These are phyloP conservation scores for Oncopeltus fasciatus DNA, from an alignment of 1,140 invertebrate species.

Conservation along the genomic window DNA sequence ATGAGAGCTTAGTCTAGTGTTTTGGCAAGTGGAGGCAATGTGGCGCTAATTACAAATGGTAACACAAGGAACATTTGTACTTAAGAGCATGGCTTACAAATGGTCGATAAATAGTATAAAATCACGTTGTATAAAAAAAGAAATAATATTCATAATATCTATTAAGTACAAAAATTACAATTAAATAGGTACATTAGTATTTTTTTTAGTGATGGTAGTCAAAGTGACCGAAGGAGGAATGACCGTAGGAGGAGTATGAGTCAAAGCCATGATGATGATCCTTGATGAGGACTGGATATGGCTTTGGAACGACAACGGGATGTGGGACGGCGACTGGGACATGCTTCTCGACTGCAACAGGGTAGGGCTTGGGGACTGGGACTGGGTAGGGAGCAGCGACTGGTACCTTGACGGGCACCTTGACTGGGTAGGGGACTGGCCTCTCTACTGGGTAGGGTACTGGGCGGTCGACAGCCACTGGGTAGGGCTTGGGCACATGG, in stretches of 20 bases:
- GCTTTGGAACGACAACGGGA: constrained; percentile 37
- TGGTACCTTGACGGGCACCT: constrained; percentile 39
- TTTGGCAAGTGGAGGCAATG: not conserved
- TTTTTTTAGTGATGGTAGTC: constrained; percentile 3
- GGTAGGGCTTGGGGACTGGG: constrained; percentile 31
- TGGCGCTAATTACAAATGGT: not conserved
- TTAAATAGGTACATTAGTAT: not conserved
- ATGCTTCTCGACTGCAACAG: constrained; percentile 40
- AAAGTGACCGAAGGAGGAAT: not conserved
- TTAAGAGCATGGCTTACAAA: not conserved
- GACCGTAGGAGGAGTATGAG: not conserved
- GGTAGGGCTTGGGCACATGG: constrained; percentile 32
- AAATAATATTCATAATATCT: not conserved
- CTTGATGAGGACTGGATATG: constrained; percentile 46
- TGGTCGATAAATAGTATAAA: not conserved
- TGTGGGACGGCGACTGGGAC: constrained; percentile 42
- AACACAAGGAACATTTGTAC: constrained; percentile 1
- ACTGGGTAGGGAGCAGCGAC: constrained; percentile 36
- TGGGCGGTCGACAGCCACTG: constrained; percentile 39
- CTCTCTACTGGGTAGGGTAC: constrained; percentile 43
- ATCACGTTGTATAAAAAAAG: not conserved
- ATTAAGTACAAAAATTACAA: constrained; percentile 1
- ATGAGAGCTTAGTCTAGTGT: not conserved
- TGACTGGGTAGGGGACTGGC: constrained; percentile 33
- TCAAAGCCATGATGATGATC: not conserved